A percentile compares a stretch with the other conserved stretches of the same genome.
Evolutionary conservation across 2,113 vertebrate genomes (phyloP).

Genomic region (Cranoglanis bouderius): DNA sequence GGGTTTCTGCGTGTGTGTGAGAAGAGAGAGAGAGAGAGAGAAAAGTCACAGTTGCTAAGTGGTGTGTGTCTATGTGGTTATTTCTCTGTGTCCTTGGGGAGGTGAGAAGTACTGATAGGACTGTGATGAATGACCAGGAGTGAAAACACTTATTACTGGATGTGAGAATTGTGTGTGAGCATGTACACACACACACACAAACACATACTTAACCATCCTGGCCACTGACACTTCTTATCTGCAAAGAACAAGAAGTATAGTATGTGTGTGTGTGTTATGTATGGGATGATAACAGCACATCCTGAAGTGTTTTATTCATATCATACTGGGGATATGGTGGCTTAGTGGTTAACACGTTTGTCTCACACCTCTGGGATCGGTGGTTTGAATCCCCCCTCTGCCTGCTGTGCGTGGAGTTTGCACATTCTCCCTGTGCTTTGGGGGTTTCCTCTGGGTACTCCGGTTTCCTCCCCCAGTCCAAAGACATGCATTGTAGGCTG

Average conservation of each 20-base stretch:
- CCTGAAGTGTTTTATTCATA: neutral
- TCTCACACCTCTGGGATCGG: no score
- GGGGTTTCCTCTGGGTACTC: no score
- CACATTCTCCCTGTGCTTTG: no score
- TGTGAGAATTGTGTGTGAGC: constrained; percentile 29
- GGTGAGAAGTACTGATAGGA: constrained; percentile 44
- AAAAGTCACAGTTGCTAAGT: constrained; percentile 1
- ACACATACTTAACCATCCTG: constrained; percentile 16
- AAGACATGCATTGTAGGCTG: no score
- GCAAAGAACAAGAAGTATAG: constrained; percentile 22
- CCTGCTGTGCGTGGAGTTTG: no score
- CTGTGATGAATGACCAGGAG: constrained; percentile 44
- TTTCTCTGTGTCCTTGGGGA: constrained; percentile 43
- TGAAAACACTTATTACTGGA: constrained; percentile 54
- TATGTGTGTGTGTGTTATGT: constrained; percentile 6
- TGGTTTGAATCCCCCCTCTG: no score
- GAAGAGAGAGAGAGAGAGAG: neutral
- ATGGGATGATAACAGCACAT: neutral
- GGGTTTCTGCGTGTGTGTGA: constrained; percentile 19
- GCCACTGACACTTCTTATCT: constrained; percentile 4
- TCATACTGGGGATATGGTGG: no score
- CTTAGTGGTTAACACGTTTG: no score
- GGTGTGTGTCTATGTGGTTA: constrained; percentile 22
- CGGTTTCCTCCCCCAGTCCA: no score
- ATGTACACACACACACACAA: constrained; percentile 12